phyloP scores from a whole-genome alignment of 2,888 invertebrate genomes.

The Neoscelio sp. region DNA sequence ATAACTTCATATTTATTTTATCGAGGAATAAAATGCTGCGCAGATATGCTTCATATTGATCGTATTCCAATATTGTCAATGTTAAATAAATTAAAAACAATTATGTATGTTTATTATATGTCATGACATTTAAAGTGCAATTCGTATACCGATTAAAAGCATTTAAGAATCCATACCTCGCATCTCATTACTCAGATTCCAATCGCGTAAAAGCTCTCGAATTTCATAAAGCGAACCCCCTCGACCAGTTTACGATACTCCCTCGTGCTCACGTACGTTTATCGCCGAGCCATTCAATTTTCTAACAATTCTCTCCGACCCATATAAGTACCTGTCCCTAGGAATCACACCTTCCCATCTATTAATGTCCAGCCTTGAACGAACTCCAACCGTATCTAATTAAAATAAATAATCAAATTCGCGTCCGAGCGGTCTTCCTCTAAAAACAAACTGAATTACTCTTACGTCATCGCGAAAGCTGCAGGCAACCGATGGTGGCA shows the following conservation, averaged over 20 bases:
- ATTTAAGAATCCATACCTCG: constrained; percentile 20
- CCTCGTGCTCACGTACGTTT: background rate
- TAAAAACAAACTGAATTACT: constrained; percentile 9
- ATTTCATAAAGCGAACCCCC: background rate
- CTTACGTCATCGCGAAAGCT: constrained; percentile 11
- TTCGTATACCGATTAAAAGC: constrained; percentile 29
- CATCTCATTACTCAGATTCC: constrained; percentile 36
- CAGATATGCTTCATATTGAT: constrained; percentile 1
- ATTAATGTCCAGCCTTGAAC: too few species aligned
- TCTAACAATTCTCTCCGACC: constrained; percentile 2
- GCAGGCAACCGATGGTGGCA: background rate
- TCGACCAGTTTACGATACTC: background rate
- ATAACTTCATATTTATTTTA: constrained; percentile 13
- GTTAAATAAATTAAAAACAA: constrained; percentile 36
- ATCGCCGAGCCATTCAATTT: background rate
- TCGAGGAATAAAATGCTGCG: constrained; percentile 12
- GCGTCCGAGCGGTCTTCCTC: background rate
- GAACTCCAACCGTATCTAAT: too few species aligned
- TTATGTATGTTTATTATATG: constrained; percentile 44
- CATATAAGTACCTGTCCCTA: background rate
- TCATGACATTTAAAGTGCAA: constrained; percentile 61
- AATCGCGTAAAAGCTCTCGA: background rate
- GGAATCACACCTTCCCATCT: too few species aligned
- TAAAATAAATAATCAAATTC: constrained; percentile 16
- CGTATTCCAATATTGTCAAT: constrained; percentile 37